phyloP scores from a whole-genome alignment of 2,888 invertebrate species.

The Cloeon dipterum region DNA sequence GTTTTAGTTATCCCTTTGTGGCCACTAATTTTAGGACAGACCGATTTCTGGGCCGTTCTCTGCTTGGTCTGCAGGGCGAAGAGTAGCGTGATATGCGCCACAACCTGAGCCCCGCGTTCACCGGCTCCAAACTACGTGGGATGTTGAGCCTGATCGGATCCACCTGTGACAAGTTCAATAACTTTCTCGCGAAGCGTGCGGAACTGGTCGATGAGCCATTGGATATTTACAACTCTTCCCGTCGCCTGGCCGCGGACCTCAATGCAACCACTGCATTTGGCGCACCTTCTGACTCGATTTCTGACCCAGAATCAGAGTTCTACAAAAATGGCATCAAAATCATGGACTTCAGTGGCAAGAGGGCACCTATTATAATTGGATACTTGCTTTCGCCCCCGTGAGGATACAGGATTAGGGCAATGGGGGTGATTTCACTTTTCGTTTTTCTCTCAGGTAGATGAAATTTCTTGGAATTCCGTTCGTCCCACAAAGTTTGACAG shows the following conservation, averaged over 20 bases:
- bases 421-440: too few species aligned
- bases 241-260: conserved; percentile 5
- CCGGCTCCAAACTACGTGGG: conserved; percentile 37
- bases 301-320: conserved; percentile 2
- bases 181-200: not conserved
- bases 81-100: conserved; percentile 38
- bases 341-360: conserved; percentile 3
- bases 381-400: conserved; percentile 2
- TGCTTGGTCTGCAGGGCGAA: conserved; percentile 15
- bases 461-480: not conserved
- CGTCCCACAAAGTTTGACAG: not conserved
- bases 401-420: too few species aligned
- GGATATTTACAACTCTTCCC: conserved; percentile 4
- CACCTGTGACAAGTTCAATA: conserved; percentile 21
- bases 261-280: conserved; percentile 5
- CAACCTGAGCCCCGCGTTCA: conserved; percentile 39
- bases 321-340: conserved; percentile 4
- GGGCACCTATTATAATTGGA: not conserved
- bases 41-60: not conserved
- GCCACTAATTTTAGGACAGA: not conserved
- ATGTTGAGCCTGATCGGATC: conserved; percentile 35
- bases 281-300: conserved; percentile 3
- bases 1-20: too few species aligned
- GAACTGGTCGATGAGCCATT: conserved; percentile 4
- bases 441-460: too few species aligned